phyloP scores from a whole-genome alignment of 2,797 vertebrate genomes.

The Brotula barbata region DNA sequence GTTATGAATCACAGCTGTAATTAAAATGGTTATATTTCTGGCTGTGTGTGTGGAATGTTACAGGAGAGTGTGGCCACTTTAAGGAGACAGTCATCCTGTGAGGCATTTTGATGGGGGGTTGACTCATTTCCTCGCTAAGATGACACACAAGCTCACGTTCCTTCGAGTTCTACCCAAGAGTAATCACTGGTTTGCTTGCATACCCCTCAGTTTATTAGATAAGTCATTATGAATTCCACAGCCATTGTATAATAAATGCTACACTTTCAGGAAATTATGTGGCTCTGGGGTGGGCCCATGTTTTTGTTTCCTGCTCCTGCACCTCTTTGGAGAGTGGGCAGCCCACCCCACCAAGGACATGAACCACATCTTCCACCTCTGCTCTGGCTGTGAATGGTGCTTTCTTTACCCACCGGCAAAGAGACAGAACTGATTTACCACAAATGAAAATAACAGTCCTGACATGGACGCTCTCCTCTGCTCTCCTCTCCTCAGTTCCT shows the following conservation, averaged over 20 bases:
- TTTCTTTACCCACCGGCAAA: conserved; percentile 52
- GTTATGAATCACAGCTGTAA: conserved; percentile 69
- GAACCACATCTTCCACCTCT: conserved; percentile 50
- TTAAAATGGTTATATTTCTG: conserved; percentile 59
- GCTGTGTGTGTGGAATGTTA: conserved; percentile 59
- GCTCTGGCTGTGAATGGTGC: conserved; percentile 57
- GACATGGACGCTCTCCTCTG: conserved; percentile 32
- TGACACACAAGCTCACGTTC: conserved; percentile 39
- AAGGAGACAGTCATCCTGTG: conserved; percentile 41
- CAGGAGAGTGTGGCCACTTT: conserved; percentile 41
- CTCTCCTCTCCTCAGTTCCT: neutral
- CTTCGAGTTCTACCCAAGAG: neutral
- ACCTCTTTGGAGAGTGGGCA: conserved; percentile 28
- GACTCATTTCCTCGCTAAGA: conserved; percentile 55
- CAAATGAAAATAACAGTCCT: conserved; percentile 62
- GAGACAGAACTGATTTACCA: conserved; percentile 69
- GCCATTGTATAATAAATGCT: conserved; percentile 31
- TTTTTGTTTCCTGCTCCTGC: conserved; percentile 49
- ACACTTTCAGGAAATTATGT: conserved; percentile 30
- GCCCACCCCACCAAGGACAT: conserved; percentile 34
- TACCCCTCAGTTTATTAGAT: neutral
- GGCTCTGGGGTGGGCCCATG: conserved; percentile 34
- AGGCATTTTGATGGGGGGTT: conserved; percentile 39
- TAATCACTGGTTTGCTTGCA: neutral
- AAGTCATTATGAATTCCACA: conserved; percentile 27